These are phyloP conservation scores for Nothoprocta pentlandii DNA, from an alignment of 2,113 vertebrate species.

Conservation along the genomic window DNA sequence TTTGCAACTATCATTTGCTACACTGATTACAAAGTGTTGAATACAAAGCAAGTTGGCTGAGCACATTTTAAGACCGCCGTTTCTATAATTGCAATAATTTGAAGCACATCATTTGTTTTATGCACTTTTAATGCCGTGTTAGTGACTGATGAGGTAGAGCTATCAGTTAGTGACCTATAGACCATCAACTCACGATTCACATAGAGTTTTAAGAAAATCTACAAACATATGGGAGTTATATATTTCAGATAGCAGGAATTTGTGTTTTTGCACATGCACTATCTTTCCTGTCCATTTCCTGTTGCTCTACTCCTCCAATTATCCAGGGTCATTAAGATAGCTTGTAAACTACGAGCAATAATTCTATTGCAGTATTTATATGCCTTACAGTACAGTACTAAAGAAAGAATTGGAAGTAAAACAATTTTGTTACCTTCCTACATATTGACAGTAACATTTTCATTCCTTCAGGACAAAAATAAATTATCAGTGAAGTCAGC, in stretches of 20 bases:
- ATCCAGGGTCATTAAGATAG: not conserved
- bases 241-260: not conserved
- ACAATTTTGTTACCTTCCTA: not conserved
- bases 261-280: not conserved
- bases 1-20: not conserved
- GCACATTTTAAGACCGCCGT: not conserved
- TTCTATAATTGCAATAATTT: not conserved
- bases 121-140: not conserved
- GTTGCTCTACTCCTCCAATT: not conserved
- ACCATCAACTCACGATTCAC: not conserved
- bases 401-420: not conserved
- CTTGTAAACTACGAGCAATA: not conserved
- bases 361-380: not conserved
- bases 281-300: not conserved
- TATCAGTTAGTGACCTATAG: not conserved
- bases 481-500: not conserved
- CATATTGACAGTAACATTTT: fast-evolving
- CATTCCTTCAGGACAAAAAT: not conserved
- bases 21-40: not conserved
- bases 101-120: not conserved
- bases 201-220: not conserved
- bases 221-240: not conserved
- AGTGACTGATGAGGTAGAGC: not conserved
- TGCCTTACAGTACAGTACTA: not conserved
- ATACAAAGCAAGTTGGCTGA: not conserved